A percentile compares a stretch with the other conserved stretches of the same genome.
These are phyloP conservation scores for Leptodirus hochenwartii DNA, from an alignment of 2,888 invertebrate species.

Conservation along the genomic window DNA sequence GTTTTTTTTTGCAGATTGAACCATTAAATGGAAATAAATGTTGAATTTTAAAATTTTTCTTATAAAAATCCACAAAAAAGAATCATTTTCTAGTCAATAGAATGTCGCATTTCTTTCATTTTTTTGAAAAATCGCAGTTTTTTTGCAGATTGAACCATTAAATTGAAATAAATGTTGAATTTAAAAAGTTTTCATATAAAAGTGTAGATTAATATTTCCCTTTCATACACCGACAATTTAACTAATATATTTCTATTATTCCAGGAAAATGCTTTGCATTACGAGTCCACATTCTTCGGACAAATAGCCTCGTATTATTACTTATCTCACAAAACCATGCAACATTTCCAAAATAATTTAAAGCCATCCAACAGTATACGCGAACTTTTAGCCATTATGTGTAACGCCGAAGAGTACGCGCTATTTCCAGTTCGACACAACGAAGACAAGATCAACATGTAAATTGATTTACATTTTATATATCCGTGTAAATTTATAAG, in stretches of 20 bases:
- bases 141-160: too few relatives aligned
- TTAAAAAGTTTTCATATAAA: too few relatives aligned
- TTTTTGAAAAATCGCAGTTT: too few relatives aligned
- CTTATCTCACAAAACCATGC: conserved; percentile 78
- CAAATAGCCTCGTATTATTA: conserved; percentile 95
- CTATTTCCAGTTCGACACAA: conserved; percentile 95
- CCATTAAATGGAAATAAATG: too few relatives aligned
- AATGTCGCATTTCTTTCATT: too few relatives aligned
- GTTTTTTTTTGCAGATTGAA: too few relatives aligned
- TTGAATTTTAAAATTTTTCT: too few relatives aligned
- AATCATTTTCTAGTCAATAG: too few relatives aligned
- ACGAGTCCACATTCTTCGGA: conserved; percentile 63
- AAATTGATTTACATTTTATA: conserved; percentile 17
- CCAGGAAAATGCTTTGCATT: conserved; percentile 22
- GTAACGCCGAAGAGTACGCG: conserved; percentile 76
- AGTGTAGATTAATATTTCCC: too few relatives aligned
- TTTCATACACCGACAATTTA: too few relatives aligned
- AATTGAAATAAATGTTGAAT: too few relatives aligned
- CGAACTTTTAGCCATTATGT: conserved; percentile 59
- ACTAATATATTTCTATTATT: conserved; percentile 5
- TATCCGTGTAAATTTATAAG: conserved; percentile 5
- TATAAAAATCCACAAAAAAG: too few relatives aligned
- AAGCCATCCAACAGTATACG: conserved; percentile 43
- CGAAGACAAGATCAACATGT: conserved; percentile 87
- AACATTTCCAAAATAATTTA: conserved; percentile 57